Conservation (phyloP, 2,888 invertebrate species). For the Electrophaes corylata region DNA sequence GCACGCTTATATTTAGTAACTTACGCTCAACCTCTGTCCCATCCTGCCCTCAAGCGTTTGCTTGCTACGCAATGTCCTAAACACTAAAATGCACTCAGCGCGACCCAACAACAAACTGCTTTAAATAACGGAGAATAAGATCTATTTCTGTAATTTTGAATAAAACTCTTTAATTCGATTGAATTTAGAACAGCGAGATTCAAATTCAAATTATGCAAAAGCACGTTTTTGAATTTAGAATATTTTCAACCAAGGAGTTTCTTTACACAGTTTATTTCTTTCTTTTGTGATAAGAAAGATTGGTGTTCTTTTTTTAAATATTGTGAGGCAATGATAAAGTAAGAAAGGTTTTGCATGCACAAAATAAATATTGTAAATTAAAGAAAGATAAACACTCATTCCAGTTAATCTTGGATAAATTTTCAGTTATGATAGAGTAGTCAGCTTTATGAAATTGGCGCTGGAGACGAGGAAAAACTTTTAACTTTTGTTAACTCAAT, state of each 20-base stretch:
- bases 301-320: not conserved
- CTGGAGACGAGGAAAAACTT: too few relatives aligned
- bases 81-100: conserved; percentile 47
- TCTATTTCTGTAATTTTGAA: not conserved
- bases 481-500: too few relatives aligned
- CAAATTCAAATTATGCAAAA: not conserved
- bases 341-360: too few relatives aligned
- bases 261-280: not conserved
- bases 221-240: conserved; percentile 1
- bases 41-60: conserved; percentile 34
- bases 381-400: too few relatives aligned
- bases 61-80: conserved; percentile 37
- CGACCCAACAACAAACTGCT: conserved; percentile 17
- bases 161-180: not conserved
- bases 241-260: not conserved
- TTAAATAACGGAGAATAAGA: conserved; percentile 23
- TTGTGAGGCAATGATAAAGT: too few relatives aligned
- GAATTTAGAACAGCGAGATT: not conserved
- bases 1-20: conserved; percentile 2
- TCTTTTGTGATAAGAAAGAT: not conserved
- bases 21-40: not conserved
- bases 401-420: too few relatives aligned
- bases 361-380: too few relatives aligned
- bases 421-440: too few relatives aligned
- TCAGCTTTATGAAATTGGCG: too few relatives aligned